Evolutionary conservation across 2,797 vertebrate genomes (phyloP).

Genomic region (Poeciliopsis presidionis): DNA sequence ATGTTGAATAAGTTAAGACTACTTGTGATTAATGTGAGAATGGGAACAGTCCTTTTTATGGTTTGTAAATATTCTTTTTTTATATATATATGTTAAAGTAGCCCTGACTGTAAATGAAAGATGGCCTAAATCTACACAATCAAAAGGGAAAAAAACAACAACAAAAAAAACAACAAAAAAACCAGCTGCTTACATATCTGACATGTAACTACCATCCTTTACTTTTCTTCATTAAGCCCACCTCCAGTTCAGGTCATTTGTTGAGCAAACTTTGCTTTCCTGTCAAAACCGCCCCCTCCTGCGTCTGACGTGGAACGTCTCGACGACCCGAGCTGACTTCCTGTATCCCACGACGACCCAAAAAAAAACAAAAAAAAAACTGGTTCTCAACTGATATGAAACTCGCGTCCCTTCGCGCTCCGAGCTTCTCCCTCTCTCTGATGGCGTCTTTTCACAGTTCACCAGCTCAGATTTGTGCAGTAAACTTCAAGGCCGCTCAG

Average conservation of each 20-base stretch:
- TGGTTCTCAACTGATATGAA: constrained; percentile 70
- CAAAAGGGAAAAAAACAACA: constrained; percentile 35
- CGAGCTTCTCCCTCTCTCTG: constrained; percentile 62
- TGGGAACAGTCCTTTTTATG: constrained; percentile 77
- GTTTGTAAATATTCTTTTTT: constrained; percentile 79
- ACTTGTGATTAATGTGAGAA: constrained; percentile 80
- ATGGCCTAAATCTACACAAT: constrained; percentile 75
- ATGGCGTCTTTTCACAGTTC: constrained; percentile 75
- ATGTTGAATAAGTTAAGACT: constrained; percentile 75
- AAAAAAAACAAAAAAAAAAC: constrained; percentile 27
- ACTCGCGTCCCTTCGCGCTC: constrained; percentile 63
- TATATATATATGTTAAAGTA: constrained; percentile 60
- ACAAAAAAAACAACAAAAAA: constrained; percentile 41
- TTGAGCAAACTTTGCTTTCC: constrained; percentile 54
- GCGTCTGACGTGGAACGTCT: constrained; percentile 31
- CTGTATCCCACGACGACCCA: constrained; percentile 31
- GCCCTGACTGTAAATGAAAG: constrained; percentile 65
- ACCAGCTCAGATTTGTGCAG: constrained; percentile 76
- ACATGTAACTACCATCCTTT: constrained; percentile 64
- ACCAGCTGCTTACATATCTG: constrained; percentile 73
- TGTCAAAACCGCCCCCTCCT: constrained; percentile 35
- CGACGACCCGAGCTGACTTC: constrained; percentile 41
- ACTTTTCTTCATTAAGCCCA: constrained; percentile 53
- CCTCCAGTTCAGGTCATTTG: constrained; percentile 42
- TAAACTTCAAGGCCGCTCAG: constrained; percentile 83